Evolutionary conservation across 2,888 invertebrate species (phyloP).

Genomic region (Phortica magna): DNA sequence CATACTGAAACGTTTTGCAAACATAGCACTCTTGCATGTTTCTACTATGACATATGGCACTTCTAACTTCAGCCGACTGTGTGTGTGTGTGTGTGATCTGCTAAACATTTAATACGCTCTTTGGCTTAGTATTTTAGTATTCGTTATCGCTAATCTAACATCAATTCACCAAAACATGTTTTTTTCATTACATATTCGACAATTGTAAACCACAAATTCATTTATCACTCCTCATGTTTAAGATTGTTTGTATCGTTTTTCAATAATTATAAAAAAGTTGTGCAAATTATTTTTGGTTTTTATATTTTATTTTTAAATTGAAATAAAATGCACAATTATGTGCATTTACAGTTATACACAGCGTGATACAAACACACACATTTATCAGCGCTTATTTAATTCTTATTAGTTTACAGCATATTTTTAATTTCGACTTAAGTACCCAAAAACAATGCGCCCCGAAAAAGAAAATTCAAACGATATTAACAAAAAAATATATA

Average conservation of each 20-base stretch:
- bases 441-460: background rate
- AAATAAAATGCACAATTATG: slow-evolving; percentile 46
- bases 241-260: slow-evolving; percentile 85
- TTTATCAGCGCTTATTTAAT: background rate
- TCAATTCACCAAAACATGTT: background rate
- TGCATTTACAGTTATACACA: slow-evolving; percentile 34
- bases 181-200: slow-evolving; percentile 80
- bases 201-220: no score
- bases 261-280: slow-evolving; percentile 79
- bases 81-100: no score
- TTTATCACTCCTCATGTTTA: no score
- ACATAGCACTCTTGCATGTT: no score
- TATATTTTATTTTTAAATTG: slow-evolving; percentile 38
- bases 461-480: background rate
- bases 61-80: no score
- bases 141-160: background rate
- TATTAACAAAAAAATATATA: background rate
- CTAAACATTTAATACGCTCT: no score
- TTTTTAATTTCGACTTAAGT: background rate
- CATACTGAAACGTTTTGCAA: no score
- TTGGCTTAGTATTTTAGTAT: background rate
- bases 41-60: no score
- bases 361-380: slow-evolving; percentile 28
- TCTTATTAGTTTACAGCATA: slow-evolving; percentile 7
- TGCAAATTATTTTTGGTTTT: slow-evolving; percentile 15